These are phyloP conservation scores for Tenualosa ilisha DNA, from an alignment of 2,797 vertebrate genomes.

Conservation along the genomic window DNA sequence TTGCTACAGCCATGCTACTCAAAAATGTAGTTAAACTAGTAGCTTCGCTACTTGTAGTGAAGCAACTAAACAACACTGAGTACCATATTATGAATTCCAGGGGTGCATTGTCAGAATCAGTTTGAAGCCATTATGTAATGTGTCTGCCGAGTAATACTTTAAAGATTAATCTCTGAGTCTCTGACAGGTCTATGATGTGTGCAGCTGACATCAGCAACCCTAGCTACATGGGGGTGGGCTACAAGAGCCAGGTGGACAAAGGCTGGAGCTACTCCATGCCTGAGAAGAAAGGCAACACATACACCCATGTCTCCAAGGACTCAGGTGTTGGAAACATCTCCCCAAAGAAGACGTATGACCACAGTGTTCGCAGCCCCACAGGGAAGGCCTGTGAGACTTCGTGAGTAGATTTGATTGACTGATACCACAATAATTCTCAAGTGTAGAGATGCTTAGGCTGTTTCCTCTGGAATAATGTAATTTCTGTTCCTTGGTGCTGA, in stretches of 20 bases:
- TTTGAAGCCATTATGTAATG: too few species aligned
- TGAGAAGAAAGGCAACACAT: slow-evolving; percentile 63
- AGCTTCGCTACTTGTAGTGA: too few species aligned
- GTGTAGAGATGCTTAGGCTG: neutral
- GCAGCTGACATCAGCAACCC: slow-evolving; percentile 85
- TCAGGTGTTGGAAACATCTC: slow-evolving; percentile 65
- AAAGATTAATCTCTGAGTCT: neutral
- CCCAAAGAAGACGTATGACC: slow-evolving; percentile 73
- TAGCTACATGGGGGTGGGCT: slow-evolving; percentile 80
- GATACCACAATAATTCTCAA: neutral
- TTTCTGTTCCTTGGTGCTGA: neutral
- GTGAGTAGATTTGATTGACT: slow-evolving; percentile 72
- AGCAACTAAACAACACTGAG: too few species aligned
- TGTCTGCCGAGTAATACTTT: too few species aligned
- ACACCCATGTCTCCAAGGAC: slow-evolving; percentile 70
- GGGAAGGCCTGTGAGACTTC: slow-evolving; percentile 66
- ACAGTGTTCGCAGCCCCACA: slow-evolving; percentile 63
- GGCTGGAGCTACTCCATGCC: slow-evolving; percentile 82
- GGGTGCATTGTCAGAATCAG: too few species aligned
- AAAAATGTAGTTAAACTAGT: too few species aligned
- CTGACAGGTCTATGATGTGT: slow-evolving; percentile 64
- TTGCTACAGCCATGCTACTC: too few species aligned
- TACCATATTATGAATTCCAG: too few species aligned
- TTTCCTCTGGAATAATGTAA: neutral
- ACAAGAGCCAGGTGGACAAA: slow-evolving; percentile 72